Conservation (phyloP, 2,888 invertebrate genomes). For the Drosophila paranaensis region DNA sequence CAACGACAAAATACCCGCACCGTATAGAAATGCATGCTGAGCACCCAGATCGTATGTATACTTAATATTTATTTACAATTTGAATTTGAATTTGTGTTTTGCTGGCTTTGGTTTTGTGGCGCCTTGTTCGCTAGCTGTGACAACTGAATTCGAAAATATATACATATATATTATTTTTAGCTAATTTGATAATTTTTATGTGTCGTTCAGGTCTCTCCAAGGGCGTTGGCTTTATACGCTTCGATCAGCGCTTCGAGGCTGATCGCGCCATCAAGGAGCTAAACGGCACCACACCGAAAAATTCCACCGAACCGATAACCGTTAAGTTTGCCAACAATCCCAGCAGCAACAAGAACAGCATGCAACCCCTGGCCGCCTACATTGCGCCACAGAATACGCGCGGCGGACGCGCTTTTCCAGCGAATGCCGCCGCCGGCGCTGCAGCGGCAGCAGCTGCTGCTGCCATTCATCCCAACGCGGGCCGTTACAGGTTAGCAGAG, state of each 20-base stretch:
- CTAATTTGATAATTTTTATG: not conserved
- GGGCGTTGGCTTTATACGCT: slow-evolving; percentile 97
- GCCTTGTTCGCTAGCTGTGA: slow-evolving; percentile 24
- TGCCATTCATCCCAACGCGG: slow-evolving; percentile 85
- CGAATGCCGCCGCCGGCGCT: slow-evolving; percentile 87
- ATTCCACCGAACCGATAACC: slow-evolving; percentile 95
- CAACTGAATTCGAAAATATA: not conserved
- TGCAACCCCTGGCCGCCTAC: slow-evolving; percentile 92
- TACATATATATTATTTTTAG: not conserved
- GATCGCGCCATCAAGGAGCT: slow-evolving; percentile 96
- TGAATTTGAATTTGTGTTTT: slow-evolving; percentile 1
- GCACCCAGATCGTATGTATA: slow-evolving; percentile 44
- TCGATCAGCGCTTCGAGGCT: slow-evolving; percentile 96
- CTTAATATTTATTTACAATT: slow-evolving; percentile 7
- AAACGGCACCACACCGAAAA: slow-evolving; percentile 95
- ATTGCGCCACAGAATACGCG: slow-evolving; percentile 91
- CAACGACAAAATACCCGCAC: slow-evolving; percentile 17
- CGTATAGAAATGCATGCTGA: slow-evolving; percentile 32
- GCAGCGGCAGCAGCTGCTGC: slow-evolving; percentile 83
- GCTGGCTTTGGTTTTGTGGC: slow-evolving; percentile 9
- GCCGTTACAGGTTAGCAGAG: slow-evolving; percentile 82
- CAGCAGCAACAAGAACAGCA: slow-evolving; percentile 93
- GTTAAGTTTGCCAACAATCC: slow-evolving; percentile 98
- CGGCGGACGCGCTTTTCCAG: slow-evolving; percentile 89
- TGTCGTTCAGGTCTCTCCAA: slow-evolving; percentile 91